Evolutionary conservation across 2,888 invertebrate species (phyloP).

Genomic region (Dynastes tityus): DNA sequence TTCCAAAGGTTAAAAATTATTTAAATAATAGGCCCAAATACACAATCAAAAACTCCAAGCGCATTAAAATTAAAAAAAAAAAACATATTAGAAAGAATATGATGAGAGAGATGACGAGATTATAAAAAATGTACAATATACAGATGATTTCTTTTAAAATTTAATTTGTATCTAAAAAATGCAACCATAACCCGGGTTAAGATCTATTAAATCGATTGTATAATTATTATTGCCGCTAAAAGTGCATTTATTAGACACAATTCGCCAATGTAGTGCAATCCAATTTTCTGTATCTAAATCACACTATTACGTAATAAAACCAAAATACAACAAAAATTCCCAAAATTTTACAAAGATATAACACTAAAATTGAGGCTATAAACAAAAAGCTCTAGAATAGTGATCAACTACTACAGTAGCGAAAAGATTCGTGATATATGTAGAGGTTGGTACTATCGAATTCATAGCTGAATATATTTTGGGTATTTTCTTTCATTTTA

Average conservation of each 20-base stretch:
- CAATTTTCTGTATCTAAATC: background rate
- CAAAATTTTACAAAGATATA: background rate
- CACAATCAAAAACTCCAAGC: slow-evolving; percentile 15
- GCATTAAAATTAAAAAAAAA: background rate
- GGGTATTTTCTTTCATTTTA: background rate
- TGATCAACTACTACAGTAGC: slow-evolving; percentile 1
- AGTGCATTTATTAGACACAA: slow-evolving; percentile 4
- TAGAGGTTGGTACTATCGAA: background rate
- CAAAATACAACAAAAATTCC: background rate
- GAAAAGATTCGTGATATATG: background rate
- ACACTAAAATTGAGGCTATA: background rate
- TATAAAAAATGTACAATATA: background rate
- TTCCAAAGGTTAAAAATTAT: background rate
- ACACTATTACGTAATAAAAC: background rate
- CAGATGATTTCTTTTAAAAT: background rate
- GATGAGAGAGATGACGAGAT: background rate
- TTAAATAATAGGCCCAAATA: background rate
- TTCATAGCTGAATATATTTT: background rate
- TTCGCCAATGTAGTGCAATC: slow-evolving; percentile 17
- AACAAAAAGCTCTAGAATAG: background rate
- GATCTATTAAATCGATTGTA: background rate
- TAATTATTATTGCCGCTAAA: background rate
- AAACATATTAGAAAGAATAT: background rate
- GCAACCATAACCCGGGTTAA: background rate
- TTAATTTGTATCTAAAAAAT: slow-evolving; percentile 5